Evolutionary conservation across 2,888 invertebrate genomes (phyloP), one percentile per base, ranked within the genome.

Genomic region (Sycophila texana): DNA sequence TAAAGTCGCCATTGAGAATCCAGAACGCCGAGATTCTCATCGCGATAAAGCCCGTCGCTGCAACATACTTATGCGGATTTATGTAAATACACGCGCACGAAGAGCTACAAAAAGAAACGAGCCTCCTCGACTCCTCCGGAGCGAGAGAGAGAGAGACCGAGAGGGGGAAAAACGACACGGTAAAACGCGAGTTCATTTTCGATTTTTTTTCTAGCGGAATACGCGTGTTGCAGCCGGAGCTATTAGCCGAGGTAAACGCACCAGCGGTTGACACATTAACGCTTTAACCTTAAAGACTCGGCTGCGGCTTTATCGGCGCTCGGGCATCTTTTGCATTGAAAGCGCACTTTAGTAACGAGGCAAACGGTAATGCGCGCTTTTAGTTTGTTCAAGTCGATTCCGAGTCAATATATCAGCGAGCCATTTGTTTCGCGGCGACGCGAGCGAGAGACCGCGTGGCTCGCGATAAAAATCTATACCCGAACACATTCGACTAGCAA

Each of bases 11-110:
- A 58, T 60, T 71, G 49, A 70, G 70, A 74, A 79, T 79, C 63
- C 70, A 74, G 74, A 68, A 70, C 79, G 55, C 70, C 55, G 67
- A 55, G 58, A 79, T 79, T 74, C 61, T 79, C 79, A 65, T 70
- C 63, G 57, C 57, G 70, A 80, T 77, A 73, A 72, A 60, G 26
- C 57, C 53, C 51, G 51, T 22, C 10, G 20, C 73, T 74, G 70
- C 74, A 70, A 22, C 58, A 18, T 49, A 63, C 60, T 61, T 75
- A 66, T 75, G 66, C 60, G 66, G 70, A 75, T 79, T 74, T 79
- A 79, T 79, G 66, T 55, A 79, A 39, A 39, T 39, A 39, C 39
- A 39, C 39, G 39, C 39, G 39, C 39, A 39, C 39, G 39, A 39
- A 39, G 39, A 39, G 39, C 39, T 39, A 5, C 39, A 49, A 65